phyloP scores from a whole-genome alignment of 2,888 invertebrate genomes.

The Diadromus collaris region DNA sequence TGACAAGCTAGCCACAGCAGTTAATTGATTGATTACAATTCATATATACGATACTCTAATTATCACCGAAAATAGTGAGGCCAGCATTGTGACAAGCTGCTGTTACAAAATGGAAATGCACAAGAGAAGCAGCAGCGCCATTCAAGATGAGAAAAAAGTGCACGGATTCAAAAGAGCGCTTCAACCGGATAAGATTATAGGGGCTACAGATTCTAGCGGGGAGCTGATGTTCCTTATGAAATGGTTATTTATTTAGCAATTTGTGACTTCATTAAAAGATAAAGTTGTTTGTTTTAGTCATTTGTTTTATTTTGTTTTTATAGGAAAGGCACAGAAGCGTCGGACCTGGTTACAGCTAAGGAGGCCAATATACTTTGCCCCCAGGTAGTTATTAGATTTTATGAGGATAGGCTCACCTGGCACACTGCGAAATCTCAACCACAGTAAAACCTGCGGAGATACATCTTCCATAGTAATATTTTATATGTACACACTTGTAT shows the following conservation, averaged over 20 bases:
- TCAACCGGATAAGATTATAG: constrained; percentile 92
- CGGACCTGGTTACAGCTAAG: constrained; percentile 85
- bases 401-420: constrained; percentile 92
- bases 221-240: constrained; percentile 94
- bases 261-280: neutral
- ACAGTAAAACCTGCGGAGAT: constrained; percentile 21
- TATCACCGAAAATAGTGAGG: neutral
- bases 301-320: constrained; percentile 33
- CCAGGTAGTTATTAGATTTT: constrained; percentile 86
- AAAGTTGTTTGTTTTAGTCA: neutral
- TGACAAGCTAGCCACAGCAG: neutral
- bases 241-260: constrained; percentile 84
- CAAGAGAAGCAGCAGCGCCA: constrained; percentile 22
- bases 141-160: constrained; percentile 84
- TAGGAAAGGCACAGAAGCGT: constrained; percentile 86
- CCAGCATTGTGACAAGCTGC: neutral
- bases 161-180: constrained; percentile 90
- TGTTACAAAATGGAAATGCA: constrained; percentile 36
- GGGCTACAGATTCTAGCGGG: constrained; percentile 94
- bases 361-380: constrained; percentile 86
- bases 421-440: constrained; percentile 83
- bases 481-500: neutral
- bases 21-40: neutral
- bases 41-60: neutral
- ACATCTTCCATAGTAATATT: constrained; percentile 4